Conservation (phyloP, 1,140 invertebrate species). For the Lepidurus arcticus region DNA sequence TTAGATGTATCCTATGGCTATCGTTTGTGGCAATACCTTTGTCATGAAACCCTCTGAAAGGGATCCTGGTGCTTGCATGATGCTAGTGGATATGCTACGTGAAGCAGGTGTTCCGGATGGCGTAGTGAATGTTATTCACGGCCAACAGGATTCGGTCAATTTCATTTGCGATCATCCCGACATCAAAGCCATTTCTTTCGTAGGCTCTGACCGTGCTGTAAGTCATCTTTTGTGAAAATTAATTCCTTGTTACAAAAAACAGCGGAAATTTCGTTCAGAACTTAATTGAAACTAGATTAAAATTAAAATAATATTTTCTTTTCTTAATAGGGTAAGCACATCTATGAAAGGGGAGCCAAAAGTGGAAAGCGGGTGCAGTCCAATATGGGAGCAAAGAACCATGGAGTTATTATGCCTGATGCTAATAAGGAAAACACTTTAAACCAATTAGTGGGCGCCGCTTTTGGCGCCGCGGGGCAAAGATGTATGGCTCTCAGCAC, state of each 20-base stretch:
- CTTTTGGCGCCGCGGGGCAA: slow-evolving; percentile 63
- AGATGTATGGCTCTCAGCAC: slow-evolving; percentile 98
- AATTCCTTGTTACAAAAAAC: not conserved
- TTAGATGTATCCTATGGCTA: slow-evolving; percentile 85
- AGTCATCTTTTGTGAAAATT: slow-evolving; percentile 40
- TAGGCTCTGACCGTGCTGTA: slow-evolving; percentile 90
- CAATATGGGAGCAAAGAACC: slow-evolving; percentile 99
- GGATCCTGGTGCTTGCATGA: slow-evolving; percentile 92
- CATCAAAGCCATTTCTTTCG: slow-evolving; percentile 97
- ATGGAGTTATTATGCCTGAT: slow-evolving; percentile 93
- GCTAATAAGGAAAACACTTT: slow-evolving; percentile 95
- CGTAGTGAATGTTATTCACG: slow-evolving; percentile 93
- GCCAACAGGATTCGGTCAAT: slow-evolving; percentile 86
- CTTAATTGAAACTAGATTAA: slow-evolving; percentile 27
- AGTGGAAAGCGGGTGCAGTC: slow-evolving; percentile 94
- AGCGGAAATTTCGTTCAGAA: not conserved
- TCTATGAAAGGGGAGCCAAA: slow-evolving; percentile 82
- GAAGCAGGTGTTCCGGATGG: slow-evolving; percentile 92
- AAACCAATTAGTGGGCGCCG: slow-evolving; percentile 69
- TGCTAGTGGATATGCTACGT: slow-evolving; percentile 80
- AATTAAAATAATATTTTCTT: slow-evolving; percentile 13
- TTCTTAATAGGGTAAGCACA: slow-evolving; percentile 75
- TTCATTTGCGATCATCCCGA: slow-evolving; percentile 95
- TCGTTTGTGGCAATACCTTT: slow-evolving; percentile 79
- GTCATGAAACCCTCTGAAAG: slow-evolving; percentile 87